phyloP scores from a whole-genome alignment of 2,797 vertebrate genomes.

The Paguma larvata region DNA sequence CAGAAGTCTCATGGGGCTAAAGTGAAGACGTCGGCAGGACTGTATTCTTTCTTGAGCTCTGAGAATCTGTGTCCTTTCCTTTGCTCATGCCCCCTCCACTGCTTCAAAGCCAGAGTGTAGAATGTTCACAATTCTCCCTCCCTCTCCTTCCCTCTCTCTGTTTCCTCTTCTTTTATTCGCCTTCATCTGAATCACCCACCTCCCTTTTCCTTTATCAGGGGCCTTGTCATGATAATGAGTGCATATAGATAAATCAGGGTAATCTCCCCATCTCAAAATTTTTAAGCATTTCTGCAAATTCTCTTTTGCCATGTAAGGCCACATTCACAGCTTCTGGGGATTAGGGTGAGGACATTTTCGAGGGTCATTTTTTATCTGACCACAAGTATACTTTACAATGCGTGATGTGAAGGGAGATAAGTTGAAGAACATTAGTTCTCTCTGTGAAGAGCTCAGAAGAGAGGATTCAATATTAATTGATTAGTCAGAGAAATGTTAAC shows the following conservation, averaged over 20 bases:
- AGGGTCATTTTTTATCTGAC: background rate
- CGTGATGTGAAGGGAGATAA: background rate
- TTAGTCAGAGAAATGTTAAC: background rate
- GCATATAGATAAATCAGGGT: background rate
- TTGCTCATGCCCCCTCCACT: background rate
- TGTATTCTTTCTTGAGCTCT: background rate
- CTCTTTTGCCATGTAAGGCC: background rate
- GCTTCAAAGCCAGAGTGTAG: background rate
- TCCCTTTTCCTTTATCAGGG: background rate
- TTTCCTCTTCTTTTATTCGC: background rate
- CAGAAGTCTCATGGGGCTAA: background rate
- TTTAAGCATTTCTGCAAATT: background rate
- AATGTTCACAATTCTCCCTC: background rate
- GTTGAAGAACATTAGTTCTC: background rate
- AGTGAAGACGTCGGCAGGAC: background rate
- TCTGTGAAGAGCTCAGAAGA: background rate
- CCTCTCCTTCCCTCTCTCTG: background rate
- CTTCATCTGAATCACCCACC: background rate
- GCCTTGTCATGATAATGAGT: background rate
- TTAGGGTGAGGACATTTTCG: background rate
- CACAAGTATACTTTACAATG: background rate
- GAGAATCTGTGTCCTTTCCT: background rate
- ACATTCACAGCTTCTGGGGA: background rate
- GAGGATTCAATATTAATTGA: slow-evolving; percentile 6
- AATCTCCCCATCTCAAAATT: background rate